Base-by-base conservation (phyloP, 2,888 invertebrate genomes). In the Heteromurus nitidus region DNA sequence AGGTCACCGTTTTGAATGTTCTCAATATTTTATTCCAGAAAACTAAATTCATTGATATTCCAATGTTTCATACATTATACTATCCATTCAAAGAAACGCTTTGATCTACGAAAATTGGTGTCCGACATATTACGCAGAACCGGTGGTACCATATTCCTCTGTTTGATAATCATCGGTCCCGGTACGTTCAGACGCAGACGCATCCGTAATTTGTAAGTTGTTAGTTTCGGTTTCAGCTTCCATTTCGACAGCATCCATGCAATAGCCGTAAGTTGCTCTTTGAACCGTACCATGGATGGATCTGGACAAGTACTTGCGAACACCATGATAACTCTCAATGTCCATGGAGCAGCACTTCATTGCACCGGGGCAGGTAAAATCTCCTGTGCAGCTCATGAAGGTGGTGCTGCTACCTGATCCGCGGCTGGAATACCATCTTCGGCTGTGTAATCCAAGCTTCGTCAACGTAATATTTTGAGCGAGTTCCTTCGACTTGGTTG, bases 291-390 rank as follows among this genome's bases (percentile, higher is more conserved):
- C 58, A 5, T 11, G 13, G 16, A 28, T 58, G 20, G 53, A 18
- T 3, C 64, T 70, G 7, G 70, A 64, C 9, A 76, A 60, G 18
- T 67, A 67, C 20, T 76, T 76, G 22, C 60, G 16, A 26, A 79
- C 79, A 16, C 70, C 70, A 42, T 79, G 79, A 64, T 79, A 70
- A 42, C 55, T 80, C 62, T 72, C 72, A 58, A 82, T 62, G 30
- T 68, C 68, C 36, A 44, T 55, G 13, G 85, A 79, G 42, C 85
- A 85, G 69, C 85, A 85, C 31, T 85, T 85, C 83, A 83, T 85
- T 3, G 69, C 26, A 0, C 75, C 79, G 3, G 83, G 80, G 62
- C 85, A 85, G 16, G 83, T 85, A 64, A 68, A 67, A 65, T 85
- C 85, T 1, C 83, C 83, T 11, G 82, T 80, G 28, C 85, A 85